Conservation (phyloP, 2,113 vertebrate species). For the Myrmecophaga tridactyla region DNA sequence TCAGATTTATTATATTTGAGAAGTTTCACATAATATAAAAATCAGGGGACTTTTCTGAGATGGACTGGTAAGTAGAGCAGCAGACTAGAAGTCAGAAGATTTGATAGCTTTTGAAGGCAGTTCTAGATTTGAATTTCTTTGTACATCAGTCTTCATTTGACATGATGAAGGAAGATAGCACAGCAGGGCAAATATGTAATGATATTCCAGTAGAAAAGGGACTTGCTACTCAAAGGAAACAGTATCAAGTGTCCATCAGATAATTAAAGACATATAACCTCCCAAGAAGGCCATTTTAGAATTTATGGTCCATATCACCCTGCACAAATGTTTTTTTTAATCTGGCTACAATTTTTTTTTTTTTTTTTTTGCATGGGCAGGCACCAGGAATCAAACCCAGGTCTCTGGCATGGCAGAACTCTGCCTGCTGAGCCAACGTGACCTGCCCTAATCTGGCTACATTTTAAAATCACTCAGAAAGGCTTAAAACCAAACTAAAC, state of each 20-base stretch:
- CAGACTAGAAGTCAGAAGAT: neutral
- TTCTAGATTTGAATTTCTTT: conserved; percentile 12
- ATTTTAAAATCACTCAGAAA: conserved; percentile 39
- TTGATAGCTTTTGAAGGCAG: conserved; percentile 39
- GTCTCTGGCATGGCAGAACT: too few species aligned
- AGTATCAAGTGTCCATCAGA: neutral
- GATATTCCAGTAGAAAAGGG: neutral
- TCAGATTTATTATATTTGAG: conserved; percentile 28
- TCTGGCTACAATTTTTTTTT: too few species aligned
- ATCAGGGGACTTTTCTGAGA: conserved; percentile 8
- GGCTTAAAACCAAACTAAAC: neutral
- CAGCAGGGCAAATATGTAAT: neutral
- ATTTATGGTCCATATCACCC: neutral
- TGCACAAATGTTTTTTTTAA: neutral
- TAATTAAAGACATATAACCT: neutral
- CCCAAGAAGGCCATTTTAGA: conserved; percentile 3
- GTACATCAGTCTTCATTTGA: neutral
- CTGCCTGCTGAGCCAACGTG: too few species aligned
- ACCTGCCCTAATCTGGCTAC: too few species aligned
- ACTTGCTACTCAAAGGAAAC: neutral
- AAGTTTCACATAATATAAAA: conserved; percentile 37
- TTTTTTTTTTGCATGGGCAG: too few species aligned
- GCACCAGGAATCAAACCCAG: too few species aligned
- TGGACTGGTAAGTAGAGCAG: neutral
- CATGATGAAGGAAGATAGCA: neutral